Conservation (phyloP, 2,888 invertebrate genomes). For the Ophion obscuratus region DNA sequence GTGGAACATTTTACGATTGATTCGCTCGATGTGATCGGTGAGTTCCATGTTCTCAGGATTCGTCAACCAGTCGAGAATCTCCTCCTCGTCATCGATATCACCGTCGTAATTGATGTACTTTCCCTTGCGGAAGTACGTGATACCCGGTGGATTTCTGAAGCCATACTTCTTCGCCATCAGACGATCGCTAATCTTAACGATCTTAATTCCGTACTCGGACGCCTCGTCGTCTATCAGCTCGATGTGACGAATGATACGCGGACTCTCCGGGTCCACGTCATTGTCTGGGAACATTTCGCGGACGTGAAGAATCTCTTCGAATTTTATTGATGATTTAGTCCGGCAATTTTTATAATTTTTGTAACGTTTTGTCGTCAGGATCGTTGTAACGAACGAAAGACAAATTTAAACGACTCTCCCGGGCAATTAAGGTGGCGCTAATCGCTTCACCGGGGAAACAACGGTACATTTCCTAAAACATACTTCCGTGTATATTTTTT, state of each 20-base stretch:
- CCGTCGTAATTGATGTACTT: constrained; percentile 97
- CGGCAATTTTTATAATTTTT: too few relatives aligned
- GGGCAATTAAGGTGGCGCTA: not conserved
- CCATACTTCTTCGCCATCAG: constrained; percentile 98
- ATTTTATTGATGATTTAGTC: not conserved
- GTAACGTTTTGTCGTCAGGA: too few relatives aligned
- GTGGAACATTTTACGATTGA: constrained; percentile 96
- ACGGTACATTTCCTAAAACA: too few relatives aligned
- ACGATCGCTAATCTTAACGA: constrained; percentile 94
- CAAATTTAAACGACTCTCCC: not conserved
- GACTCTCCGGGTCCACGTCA: constrained; percentile 92
- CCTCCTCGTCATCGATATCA: constrained; percentile 95
- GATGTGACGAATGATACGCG: constrained; percentile 92
- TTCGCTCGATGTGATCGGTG: constrained; percentile 95
- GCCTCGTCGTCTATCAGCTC: constrained; percentile 97
- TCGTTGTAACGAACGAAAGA: too few relatives aligned
- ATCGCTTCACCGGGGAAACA: too few relatives aligned
- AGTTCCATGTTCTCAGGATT: constrained; percentile 97
- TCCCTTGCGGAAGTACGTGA: constrained; percentile 95
- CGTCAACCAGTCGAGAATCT: constrained; percentile 95
- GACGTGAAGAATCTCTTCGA: not conserved
- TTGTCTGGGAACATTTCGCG: constrained; percentile 86
- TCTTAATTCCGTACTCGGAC: constrained; percentile 95
- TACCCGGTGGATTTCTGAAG: constrained; percentile 94
- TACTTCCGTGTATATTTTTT: too few relatives aligned